These are phyloP conservation scores for Timema cristinae DNA, from an alignment of 2,888 invertebrate genomes.

Conservation along the genomic window DNA sequence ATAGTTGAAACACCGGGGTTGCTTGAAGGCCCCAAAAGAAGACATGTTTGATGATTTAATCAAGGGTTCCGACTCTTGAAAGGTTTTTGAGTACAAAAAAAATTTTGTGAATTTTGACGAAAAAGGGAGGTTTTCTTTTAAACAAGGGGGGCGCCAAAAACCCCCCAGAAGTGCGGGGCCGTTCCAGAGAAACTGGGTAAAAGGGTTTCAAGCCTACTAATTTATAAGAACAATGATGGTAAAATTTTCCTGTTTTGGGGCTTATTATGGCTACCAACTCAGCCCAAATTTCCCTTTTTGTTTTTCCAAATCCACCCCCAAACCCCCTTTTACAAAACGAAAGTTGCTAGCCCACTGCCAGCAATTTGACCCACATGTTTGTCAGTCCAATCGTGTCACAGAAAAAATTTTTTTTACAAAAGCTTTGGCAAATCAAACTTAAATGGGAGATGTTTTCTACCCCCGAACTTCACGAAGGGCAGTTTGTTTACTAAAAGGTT, in stretches of 20 bases:
- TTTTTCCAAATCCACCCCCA: no score
- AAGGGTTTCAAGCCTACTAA: not conserved
- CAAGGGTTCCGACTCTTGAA: not conserved
- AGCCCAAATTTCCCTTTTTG: no score
- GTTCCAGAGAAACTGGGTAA: not conserved
- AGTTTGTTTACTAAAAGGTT: not conserved
- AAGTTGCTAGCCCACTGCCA: no score
- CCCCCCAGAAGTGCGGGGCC: not conserved
- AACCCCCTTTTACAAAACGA: no score
- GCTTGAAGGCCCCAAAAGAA: not conserved
- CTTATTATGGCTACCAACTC: no score
- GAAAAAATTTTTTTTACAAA: constrained; percentile 34
- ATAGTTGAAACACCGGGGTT: not conserved
- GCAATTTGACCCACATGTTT: not conserved
- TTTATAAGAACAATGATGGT: no score
- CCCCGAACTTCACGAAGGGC: not conserved
- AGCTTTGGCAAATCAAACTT: constrained; percentile 33
- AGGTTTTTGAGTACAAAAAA: not conserved
- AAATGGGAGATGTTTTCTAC: constrained; percentile 35
- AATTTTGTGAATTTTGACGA: not conserved
- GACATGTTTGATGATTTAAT: not conserved
- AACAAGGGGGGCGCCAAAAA: not conserved
- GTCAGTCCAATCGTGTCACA: constrained; percentile 21
- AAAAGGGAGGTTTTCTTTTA: not conserved
- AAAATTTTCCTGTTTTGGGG: no score